Evolutionary conservation across 2,888 invertebrate genomes (phyloP), one percentile per base, ranked within the genome.

Genomic region (Dioctria rufipes): DNA sequence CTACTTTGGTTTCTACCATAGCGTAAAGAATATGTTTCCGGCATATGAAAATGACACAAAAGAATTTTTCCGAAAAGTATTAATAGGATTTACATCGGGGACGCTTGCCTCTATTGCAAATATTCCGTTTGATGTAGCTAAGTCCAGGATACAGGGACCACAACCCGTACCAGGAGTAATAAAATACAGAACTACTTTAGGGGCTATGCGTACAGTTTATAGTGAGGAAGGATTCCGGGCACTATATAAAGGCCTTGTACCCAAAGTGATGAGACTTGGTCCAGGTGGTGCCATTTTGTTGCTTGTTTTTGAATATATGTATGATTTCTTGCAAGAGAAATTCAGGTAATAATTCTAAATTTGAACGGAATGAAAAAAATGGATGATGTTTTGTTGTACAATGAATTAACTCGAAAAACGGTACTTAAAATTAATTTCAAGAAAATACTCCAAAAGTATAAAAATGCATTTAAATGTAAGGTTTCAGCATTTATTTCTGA

Each of bases 261-360:
- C 98, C 5, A 98, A 98, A 90, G 93, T 98, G 0, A 91, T 98
- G 87, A 92, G 98, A 83, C 89, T 98, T 80, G 98, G 98, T 40
- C 98, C 98, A 1, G 97, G 97, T 67, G 98, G 98, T 37, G 98
- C 97, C 2, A 97, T 98, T 80, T 96, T 98, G 97, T 90, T 98
- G 83, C 93, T 98, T 5, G 96, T 97, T 8, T 98, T 96, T 86
- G 98, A 98, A 86, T 94, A 96, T 85, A 93, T 94, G 81, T 95
- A 96, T 87, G 90, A 93, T 78, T 95, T 91, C 88, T 90, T 98
- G 85, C 92, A 93, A 80, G 82, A 86, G 40, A 89, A 87, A 81
- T 92, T 91, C 85, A 85, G 83, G 9, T 86, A 84, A 80, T 9
- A n/a, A 46, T 46, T 54, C 54, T 25, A 25, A 25, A 25, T 25